Conservation (phyloP, 2,113 vertebrate genomes). For the Tichodroma muraria region DNA sequence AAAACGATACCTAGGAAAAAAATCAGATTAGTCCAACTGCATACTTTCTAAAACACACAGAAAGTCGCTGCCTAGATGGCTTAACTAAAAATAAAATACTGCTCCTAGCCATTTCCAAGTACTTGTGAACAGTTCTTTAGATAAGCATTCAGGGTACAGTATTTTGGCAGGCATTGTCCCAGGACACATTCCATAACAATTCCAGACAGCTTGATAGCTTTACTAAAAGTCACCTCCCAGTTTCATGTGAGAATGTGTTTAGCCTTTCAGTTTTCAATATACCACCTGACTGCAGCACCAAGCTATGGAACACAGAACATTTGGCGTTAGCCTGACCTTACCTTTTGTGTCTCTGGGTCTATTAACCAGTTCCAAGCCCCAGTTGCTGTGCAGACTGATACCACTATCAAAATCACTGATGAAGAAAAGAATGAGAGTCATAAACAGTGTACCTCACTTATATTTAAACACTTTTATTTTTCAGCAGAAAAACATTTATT, state of each 20-base stretch:
- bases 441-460: not conserved
- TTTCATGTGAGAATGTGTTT: not conserved
- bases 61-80: not conserved
- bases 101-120: not conserved
- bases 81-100: not conserved
- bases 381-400: constrained; percentile 97
- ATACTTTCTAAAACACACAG: not conserved
- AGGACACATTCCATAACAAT: not conserved
- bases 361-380: constrained; percentile 99
- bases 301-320: not conserved
- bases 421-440: constrained; percentile 47
- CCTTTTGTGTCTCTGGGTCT: constrained; percentile 98
- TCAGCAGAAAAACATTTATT: not conserved
- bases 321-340: constrained; percentile 19
- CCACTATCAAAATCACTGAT: constrained; percentile 96
- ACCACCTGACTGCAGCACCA: not conserved
- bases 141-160: not conserved
- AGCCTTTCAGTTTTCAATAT: not conserved
- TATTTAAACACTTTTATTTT: not conserved
- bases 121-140: not conserved
- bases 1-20: constrained; percentile 88
- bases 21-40: not conserved
- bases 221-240: not conserved
- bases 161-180: not conserved
- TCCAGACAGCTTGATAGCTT: not conserved